A percentile compares a stretch with the other conserved stretches of the same genome.
phyloP scores from a whole-genome alignment of 1,140 invertebrate genomes.

The Zophobas atratus region DNA sequence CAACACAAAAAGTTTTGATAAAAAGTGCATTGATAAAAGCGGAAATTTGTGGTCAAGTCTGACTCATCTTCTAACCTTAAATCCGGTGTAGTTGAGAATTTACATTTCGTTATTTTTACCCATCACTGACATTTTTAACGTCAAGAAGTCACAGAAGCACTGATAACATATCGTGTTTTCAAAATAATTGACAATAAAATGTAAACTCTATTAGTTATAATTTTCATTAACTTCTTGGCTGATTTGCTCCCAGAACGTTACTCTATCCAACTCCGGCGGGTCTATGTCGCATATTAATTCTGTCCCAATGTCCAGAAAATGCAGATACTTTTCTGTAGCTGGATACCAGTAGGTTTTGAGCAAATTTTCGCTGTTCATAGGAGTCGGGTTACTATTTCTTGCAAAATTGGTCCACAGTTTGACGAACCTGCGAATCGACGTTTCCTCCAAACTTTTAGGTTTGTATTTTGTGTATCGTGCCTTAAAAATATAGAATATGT shows the following conservation, averaged over 20 bases:
- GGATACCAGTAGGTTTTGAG: conserved; percentile 53
- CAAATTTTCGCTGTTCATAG: conserved; percentile 51
- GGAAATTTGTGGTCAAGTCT: no score
- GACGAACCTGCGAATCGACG: conserved; percentile 63
- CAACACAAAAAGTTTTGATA: no score
- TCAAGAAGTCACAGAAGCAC: no score
- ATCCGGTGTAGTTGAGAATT: no score
- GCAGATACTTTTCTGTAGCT: conserved; percentile 43
- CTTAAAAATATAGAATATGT: conserved; percentile 74
- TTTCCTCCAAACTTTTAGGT: conserved; percentile 44
- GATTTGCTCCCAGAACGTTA: conserved; percentile 48
- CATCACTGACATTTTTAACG: no score
- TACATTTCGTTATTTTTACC: no score
- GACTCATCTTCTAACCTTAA: no score
- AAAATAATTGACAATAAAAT: no score
- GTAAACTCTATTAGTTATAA: no score
- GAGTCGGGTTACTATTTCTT: conserved; percentile 67
- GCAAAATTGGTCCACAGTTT: conserved; percentile 70
- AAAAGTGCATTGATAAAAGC: no score
- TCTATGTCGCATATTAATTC: conserved; percentile 25
- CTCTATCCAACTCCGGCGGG: conserved; percentile 48
- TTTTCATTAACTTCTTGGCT: neutral
- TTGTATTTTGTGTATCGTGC: conserved; percentile 64
- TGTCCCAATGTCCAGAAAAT: conserved; percentile 49
- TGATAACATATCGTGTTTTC: no score